Percentiles rank a stretch among this genome's conserved stretches.
Evolutionary conservation across 1,140 invertebrate genomes (phyloP).

Genomic region (Adoxophyes honmai): DNA sequence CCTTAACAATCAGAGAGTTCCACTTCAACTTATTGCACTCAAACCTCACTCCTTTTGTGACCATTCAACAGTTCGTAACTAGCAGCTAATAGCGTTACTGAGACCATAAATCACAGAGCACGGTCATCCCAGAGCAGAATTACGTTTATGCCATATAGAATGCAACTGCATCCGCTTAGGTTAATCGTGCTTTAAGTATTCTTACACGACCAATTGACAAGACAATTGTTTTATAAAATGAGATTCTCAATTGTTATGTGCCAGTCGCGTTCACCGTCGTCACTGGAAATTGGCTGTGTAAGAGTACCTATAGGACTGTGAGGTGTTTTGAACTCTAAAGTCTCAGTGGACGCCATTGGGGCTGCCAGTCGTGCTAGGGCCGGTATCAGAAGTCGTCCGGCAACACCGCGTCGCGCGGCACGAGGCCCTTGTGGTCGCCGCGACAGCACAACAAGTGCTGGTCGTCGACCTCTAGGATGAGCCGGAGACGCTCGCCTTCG

Average conservation of each 20-base stretch:
- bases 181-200: too few relatives aligned
- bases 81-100: neutral
- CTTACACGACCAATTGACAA: too few relatives aligned
- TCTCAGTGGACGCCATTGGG: slow-evolving; percentile 51
- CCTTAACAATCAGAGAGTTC: neutral
- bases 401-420: slow-evolving; percentile 85
- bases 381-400: slow-evolving; percentile 73
- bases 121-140: too few relatives aligned
- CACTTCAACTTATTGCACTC: neutral
- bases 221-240: too few relatives aligned
- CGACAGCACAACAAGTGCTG: slow-evolving; percentile 87
- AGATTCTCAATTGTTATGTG: too few relatives aligned
- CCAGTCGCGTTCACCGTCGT: too few relatives aligned
- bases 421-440: slow-evolving; percentile 87
- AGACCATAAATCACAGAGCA: too few relatives aligned
- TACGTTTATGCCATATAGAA: too few relatives aligned
- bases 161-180: too few relatives aligned
- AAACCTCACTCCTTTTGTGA: neutral
- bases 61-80: neutral
- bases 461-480: slow-evolving; percentile 87
- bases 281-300: neutral
- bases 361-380: slow-evolving; percentile 61
- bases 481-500: slow-evolving; percentile 84
- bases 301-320: slow-evolving; percentile 17
- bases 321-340: slow-evolving; percentile 20